Conservation (phyloP, 1,140 invertebrate species). For the Drosophila orosa region DNA sequence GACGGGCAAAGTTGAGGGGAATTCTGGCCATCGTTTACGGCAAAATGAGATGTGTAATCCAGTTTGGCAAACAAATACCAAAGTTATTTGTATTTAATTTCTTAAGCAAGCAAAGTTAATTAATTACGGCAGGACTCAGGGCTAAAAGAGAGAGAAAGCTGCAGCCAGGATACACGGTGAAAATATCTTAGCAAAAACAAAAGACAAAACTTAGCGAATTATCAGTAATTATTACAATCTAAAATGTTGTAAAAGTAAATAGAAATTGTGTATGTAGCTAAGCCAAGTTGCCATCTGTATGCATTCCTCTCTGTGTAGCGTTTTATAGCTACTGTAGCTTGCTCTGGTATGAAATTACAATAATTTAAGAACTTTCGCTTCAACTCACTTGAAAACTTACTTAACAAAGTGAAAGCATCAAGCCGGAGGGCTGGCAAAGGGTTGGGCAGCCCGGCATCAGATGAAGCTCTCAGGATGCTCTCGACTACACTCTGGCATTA, state of each 20-base stretch:
- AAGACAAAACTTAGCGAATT: not conserved
- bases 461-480: slow-evolving; percentile 23
- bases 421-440: slow-evolving; percentile 1
- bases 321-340: slow-evolving; percentile 9
- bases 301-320: not conserved
- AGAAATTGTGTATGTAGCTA: not conserved
- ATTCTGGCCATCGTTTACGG: slow-evolving; percentile 48
- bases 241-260: not conserved
- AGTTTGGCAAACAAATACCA: slow-evolving; percentile 76
- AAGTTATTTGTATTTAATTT: slow-evolving; percentile 81
- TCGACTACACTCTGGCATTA: slow-evolving; percentile 48
- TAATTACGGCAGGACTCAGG: slow-evolving; percentile 70
- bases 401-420: slow-evolving; percentile 28
- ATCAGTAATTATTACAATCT: not conserved
- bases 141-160: not conserved
- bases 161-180: not conserved
- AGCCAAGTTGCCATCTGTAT: not conserved
- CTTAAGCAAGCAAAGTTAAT: slow-evolving; percentile 76
- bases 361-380: slow-evolving; percentile 71
- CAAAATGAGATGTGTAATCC: slow-evolving; percentile 69
- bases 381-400: slow-evolving; percentile 55
- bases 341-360: slow-evolving; percentile 60
- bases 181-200: not conserved
- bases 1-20: slow-evolving; percentile 18
- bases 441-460: not conserved